These are phyloP conservation scores for Ivindomyrus marchei DNA, from an alignment of 2,113 vertebrate genomes.

Conservation along the genomic window DNA sequence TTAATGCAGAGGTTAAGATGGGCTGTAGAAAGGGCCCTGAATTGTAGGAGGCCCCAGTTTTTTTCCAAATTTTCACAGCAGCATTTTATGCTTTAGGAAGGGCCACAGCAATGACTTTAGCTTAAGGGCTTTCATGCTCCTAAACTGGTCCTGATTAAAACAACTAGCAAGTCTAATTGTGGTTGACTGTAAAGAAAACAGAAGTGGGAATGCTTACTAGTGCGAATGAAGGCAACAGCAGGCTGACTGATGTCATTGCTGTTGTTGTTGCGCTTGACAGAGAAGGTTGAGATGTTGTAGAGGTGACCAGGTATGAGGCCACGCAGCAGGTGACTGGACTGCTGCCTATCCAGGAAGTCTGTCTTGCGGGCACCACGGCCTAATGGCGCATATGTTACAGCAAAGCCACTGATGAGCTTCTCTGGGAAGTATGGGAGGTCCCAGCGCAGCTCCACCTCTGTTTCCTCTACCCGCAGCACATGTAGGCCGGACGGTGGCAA, in stretches of 20 bases:
- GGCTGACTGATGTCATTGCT: slow-evolving; percentile 91
- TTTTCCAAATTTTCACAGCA: background rate
- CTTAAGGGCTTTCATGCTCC: background rate
- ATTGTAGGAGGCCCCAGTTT: background rate
- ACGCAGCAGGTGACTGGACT: slow-evolving; percentile 75
- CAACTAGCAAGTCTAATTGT: background rate
- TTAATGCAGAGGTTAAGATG: background rate
- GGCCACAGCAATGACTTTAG: background rate
- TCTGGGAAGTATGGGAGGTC: slow-evolving; percentile 66
- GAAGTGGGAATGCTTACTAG: slow-evolving; percentile 68
- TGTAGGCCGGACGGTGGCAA: slow-evolving; percentile 85
- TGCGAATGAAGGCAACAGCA: slow-evolving; percentile 73
- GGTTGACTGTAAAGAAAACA: background rate
- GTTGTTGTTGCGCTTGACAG: slow-evolving; percentile 83
- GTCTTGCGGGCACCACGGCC: slow-evolving; percentile 75
- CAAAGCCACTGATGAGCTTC: slow-evolving; percentile 79
- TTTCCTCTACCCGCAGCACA: slow-evolving; percentile 85
- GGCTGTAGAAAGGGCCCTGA: background rate
- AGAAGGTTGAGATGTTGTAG: slow-evolving; percentile 95
- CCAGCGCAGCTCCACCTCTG: slow-evolving; percentile 87
- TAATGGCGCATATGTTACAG: slow-evolving; percentile 78
- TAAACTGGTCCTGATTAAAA: background rate
- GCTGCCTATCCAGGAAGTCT: slow-evolving; percentile 80
- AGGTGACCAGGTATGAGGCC: slow-evolving; percentile 77
- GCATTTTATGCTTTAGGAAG: background rate